phyloP scores from a whole-genome alignment of 2,888 invertebrate species.

The Koerneria pararmatus region DNA sequence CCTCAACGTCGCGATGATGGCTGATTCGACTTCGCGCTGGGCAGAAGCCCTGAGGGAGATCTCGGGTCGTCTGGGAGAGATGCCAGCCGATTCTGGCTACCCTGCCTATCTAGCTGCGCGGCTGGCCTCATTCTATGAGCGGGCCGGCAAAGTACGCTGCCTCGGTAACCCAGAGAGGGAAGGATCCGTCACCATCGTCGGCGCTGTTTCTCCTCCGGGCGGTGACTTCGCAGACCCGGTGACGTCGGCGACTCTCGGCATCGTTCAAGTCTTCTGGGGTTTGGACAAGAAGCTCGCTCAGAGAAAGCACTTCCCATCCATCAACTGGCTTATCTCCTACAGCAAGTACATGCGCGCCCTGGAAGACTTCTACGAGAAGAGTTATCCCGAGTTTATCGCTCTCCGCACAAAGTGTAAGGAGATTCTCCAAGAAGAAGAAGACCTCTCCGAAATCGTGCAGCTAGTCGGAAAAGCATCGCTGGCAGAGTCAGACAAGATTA shows the following conservation, averaged over 20 bases:
- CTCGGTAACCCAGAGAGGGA: constrained; percentile 85
- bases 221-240: constrained; percentile 99
- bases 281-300: constrained; percentile 65
- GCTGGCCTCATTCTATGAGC: constrained; percentile 92
- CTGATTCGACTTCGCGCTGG: constrained; percentile 98
- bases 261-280: constrained; percentile 71
- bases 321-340: constrained; percentile 81
- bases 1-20: constrained; percentile 99
- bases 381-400: constrained; percentile 91
- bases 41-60: constrained; percentile 98
- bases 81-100: constrained; percentile 93
- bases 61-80: constrained; percentile 88
- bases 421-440: constrained; percentile 87
- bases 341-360: constrained; percentile 93
- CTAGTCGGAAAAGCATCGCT: constrained; percentile 85
- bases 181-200: constrained; percentile 95
- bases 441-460: constrained; percentile 98
- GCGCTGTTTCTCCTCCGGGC: constrained; percentile 94
- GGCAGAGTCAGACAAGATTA: constrained; percentile 97
- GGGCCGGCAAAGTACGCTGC: constrained; percentile 81
- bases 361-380: constrained; percentile 97
- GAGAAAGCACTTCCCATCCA: constrained; percentile 98
- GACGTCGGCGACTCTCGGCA: constrained; percentile 91
- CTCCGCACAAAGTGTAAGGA: constrained; percentile 86
- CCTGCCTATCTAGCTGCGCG: constrained; percentile 95